Base-by-base conservation (phyloP, 1,140 invertebrate genomes). In the Drosophila bipectinata region DNA sequence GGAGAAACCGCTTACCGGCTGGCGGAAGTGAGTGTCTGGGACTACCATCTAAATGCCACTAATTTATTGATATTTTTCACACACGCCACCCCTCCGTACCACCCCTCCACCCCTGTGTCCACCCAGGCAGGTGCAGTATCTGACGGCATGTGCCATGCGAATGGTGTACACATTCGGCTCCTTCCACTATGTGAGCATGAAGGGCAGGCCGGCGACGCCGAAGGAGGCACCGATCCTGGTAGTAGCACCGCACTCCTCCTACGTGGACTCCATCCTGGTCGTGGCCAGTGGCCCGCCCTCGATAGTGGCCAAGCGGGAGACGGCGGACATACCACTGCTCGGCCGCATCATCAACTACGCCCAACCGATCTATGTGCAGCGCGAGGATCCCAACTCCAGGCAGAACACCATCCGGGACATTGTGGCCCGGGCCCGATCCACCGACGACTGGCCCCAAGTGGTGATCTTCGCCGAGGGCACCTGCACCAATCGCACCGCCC, bases 381-480 rank as follows among this genome's bases (percentile, higher is more conserved):
- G 98, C 47, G 97, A 98, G 88, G 97, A 98, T 93, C 96, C 96
- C 0, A 96, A 98, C 91, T 99, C 98, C 0, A 92, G 98, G 3
- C 96, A 97, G 80, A 97, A 97, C 77, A 98, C 97, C 2, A 97
- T 98, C 61, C 95, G 96, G 89, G 96, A 98, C 87, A 99, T 99
- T 63, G 96, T 97, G 41, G 94, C 95, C 58, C 93, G 98, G 57
- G 96, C 97, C 0, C 96, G 95, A 0, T 97, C 97, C 0, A 93
- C 95, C 44, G 95, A 97, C 54, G 94, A 97, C 82, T 99, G 98
- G 97, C 97, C 97, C n/a, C 97, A 98, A 94, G 95, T 99, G 24
- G 94, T 98, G 55, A 98, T 99, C 76, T 99, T 99, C 92, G 97
- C 98, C 0, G 98, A 99, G 92, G 98, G 98, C 32, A 99, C 98